A percentile compares a stretch with the other conserved stretches of the same genome.
Conservation (phyloP, 2,113 vertebrate species). For the Climacteris rufus region DNA sequence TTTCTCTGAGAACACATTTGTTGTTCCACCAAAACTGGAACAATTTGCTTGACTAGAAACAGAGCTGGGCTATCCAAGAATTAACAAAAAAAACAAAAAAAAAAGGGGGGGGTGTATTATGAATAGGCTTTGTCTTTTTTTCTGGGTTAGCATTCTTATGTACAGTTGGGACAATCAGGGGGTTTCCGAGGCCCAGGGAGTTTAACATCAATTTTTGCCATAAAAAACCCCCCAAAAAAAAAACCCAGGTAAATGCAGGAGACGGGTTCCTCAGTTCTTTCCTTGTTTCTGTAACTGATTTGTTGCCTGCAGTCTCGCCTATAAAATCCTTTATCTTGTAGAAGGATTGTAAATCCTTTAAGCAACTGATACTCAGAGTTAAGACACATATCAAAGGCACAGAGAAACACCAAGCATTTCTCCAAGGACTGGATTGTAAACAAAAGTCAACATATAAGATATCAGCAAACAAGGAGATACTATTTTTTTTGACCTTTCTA, state of each 20-base stretch:
- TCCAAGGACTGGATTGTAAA: not conserved
- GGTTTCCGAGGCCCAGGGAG: not conserved
- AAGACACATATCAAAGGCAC: not conserved
- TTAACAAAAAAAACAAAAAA: not conserved
- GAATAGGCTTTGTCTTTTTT: not conserved
- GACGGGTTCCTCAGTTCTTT: not conserved
- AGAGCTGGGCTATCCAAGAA: not conserved
- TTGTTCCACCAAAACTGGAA: not conserved
- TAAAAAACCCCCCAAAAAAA: not conserved
- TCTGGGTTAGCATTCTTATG: not conserved
- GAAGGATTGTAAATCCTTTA: not conserved
- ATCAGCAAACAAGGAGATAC: not conserved
- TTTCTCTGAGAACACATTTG: not conserved
- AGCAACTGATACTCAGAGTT: not conserved
- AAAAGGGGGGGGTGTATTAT: accelerated
- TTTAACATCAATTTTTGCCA: not conserved
- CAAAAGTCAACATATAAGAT: not conserved
- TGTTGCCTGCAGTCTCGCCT: not conserved
- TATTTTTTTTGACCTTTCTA: not conserved
- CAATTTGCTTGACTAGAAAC: not conserved
- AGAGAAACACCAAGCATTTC: not conserved
- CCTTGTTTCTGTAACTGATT: not conserved
- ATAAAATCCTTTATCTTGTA: not conserved
- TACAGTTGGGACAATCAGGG: not conserved
- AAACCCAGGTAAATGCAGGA: not conserved